phyloP scores from a whole-genome alignment of 2,113 vertebrate genomes.

The Emydura subglobosa region DNA sequence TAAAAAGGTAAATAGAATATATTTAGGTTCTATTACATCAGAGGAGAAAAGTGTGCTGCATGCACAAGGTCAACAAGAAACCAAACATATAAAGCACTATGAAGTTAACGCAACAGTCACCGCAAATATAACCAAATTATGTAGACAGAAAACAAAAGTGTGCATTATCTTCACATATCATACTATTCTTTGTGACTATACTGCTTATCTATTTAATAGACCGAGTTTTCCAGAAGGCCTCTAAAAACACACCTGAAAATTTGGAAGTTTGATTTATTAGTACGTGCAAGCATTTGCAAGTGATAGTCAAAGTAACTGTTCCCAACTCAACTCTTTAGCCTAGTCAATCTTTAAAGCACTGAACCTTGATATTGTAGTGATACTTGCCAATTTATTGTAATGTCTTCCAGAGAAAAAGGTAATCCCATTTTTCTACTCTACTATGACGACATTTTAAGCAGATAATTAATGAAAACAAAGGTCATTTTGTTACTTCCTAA shows the following conservation, averaged over 20 bases:
- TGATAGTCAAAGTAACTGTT: background rate
- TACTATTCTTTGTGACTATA: background rate
- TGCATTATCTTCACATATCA: background rate
- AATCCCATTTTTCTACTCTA: background rate
- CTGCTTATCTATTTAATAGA: background rate
- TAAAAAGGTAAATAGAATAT: background rate
- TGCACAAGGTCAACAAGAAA: background rate
- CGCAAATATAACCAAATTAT: background rate
- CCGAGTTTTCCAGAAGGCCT: background rate
- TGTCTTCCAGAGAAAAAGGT: background rate
- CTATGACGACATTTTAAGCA: background rate
- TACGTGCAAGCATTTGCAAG: background rate
- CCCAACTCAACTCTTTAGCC: background rate
- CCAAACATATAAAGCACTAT: background rate
- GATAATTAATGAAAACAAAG: background rate
- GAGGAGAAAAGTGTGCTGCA: background rate
- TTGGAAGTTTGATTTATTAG: background rate
- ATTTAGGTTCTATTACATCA: background rate
- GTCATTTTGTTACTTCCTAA: background rate
- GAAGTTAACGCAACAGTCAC: background rate
- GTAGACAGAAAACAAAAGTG: background rate
- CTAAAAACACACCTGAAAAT: background rate
- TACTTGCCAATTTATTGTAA: background rate
- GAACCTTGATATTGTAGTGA: background rate
- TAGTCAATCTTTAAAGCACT: background rate